Evolutionary conservation across 2,888 invertebrate species (phyloP).

Genomic region (Pilophorus perplexus): DNA sequence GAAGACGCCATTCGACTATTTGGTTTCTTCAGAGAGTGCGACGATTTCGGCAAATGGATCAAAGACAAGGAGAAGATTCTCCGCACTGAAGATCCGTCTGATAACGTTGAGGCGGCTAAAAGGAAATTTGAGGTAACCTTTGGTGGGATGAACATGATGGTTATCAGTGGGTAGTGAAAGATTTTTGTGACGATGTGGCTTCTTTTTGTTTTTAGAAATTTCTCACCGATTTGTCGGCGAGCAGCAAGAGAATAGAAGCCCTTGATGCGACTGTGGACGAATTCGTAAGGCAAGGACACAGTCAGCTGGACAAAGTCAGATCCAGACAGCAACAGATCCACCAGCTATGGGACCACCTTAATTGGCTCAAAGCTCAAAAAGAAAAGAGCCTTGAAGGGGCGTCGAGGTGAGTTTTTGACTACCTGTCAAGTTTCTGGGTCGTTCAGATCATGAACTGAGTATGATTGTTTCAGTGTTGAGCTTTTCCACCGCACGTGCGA

Average conservation of each 20-base stretch:
- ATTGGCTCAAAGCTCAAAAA: slow-evolving; percentile 81
- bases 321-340: slow-evolving; percentile 78
- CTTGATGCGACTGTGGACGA: slow-evolving; percentile 85
- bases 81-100: slow-evolving; percentile 75
- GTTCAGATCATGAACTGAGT: background rate
- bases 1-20: slow-evolving; percentile 90
- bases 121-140: slow-evolving; percentile 79
- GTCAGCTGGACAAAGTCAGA: slow-evolving; percentile 76
- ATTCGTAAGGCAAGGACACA: slow-evolving; percentile 79
- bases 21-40: slow-evolving; percentile 93
- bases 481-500: slow-evolving; percentile 93
- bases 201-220: slow-evolving; percentile 66
- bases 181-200: too few relatives aligned
- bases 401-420: slow-evolving; percentile 59
- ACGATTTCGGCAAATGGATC: slow-evolving; percentile 97
- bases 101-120: slow-evolving; percentile 88
- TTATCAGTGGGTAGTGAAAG: too few relatives aligned
- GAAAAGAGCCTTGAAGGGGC: slow-evolving; percentile 90
- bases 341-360: slow-evolving; percentile 82
- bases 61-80: slow-evolving; percentile 90
- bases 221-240: slow-evolving; percentile 91
- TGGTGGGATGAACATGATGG: background rate
- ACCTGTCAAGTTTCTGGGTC: background rate
- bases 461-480: slow-evolving; percentile 70
- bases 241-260: slow-evolving; percentile 83